phyloP scores from a whole-genome alignment of 2,113 vertebrate genomes.

The Anthoscopus minutus region DNA sequence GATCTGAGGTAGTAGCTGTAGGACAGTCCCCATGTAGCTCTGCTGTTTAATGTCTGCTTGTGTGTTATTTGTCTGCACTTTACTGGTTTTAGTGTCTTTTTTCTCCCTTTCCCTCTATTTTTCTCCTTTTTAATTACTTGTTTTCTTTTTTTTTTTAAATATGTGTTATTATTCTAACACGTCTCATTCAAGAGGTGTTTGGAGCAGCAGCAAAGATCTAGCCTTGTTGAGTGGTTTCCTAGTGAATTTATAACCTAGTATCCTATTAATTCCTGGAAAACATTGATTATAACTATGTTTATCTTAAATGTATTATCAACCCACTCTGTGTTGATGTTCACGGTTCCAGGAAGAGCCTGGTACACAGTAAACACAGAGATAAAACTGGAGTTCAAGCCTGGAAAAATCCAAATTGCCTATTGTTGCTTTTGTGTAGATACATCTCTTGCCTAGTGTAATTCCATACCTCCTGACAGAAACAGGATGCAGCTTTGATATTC shows the following conservation, averaged over 20 bases:
- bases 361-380: background rate
- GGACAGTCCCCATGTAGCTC: background rate
- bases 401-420: background rate
- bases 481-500: background rate
- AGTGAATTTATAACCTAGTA: background rate
- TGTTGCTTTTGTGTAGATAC: background rate
- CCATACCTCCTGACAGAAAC: background rate
- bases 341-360: background rate
- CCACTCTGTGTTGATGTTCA: background rate
- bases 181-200: background rate
- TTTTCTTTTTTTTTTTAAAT: background rate
- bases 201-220: background rate
- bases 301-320: background rate
- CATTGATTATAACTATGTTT: background rate
- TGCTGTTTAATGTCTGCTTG: constrained; percentile 1
- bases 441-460: background rate
- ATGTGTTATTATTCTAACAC: background rate
- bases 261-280: background rate
- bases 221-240: background rate
- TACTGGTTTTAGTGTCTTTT: background rate
- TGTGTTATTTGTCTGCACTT: constrained; percentile 17
- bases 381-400: background rate
- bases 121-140: too few relatives aligned
- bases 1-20: constrained; percentile 75
- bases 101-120: background rate